Conservation (phyloP, 2,113 vertebrate species). For the Chrysochloris asiatica region DNA sequence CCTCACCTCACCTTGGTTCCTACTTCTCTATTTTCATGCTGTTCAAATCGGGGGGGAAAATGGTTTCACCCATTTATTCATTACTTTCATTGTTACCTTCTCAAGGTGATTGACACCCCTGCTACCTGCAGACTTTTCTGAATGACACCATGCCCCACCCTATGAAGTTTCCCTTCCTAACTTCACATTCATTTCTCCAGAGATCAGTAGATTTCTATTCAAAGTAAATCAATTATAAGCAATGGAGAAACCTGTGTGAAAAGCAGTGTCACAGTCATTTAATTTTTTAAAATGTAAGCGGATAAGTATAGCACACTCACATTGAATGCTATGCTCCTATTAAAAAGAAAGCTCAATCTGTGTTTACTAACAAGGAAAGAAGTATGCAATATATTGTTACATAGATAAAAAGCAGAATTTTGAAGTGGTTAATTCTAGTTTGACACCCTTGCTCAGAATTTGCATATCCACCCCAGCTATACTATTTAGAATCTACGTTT, state of each 20-base stretch:
- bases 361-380: slow-evolving; percentile 13
- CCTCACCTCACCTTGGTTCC: not conserved
- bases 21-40: not conserved
- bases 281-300: slow-evolving; percentile 43
- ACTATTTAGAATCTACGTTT: too few relatives aligned
- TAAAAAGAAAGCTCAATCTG: slow-evolving; percentile 18
- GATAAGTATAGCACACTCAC: not conserved
- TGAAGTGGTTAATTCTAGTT: not conserved
- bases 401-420: not conserved
- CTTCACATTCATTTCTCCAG: slow-evolving; percentile 28
- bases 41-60: slow-evolving; percentile 37
- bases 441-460: too few relatives aligned
- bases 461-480: too few relatives aligned
- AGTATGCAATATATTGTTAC: not conserved
- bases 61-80: not conserved
- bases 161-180: not conserved
- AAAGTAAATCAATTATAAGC: slow-evolving; percentile 30
- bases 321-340: not conserved
- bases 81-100: not conserved
- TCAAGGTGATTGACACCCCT: not conserved
- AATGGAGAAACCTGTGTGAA: not conserved
- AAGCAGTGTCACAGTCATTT: not conserved
- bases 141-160: not conserved
- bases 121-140: not conserved
- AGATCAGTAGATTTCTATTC: slow-evolving; percentile 31